Conservation (phyloP, 2,888 invertebrate genomes). For the Cataglyphis cursor region DNA sequence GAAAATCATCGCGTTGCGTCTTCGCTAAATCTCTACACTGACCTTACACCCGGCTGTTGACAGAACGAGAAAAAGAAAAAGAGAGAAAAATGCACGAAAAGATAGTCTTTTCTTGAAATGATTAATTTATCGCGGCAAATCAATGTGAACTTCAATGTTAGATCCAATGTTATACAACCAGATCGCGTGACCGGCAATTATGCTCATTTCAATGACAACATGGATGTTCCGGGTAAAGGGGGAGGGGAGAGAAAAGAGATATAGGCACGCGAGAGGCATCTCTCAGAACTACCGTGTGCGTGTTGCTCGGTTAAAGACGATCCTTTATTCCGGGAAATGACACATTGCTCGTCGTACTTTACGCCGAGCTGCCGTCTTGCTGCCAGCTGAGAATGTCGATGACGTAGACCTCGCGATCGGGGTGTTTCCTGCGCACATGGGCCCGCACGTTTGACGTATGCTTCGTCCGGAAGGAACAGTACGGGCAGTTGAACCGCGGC, state of each 20-base stretch:
- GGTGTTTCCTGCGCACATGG: constrained; percentile 69
- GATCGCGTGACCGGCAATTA: not conserved
- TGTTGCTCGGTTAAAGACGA: not conserved
- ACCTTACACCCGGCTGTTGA: not conserved
- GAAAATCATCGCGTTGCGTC: not conserved
- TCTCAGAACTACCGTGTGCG: constrained; percentile 12
- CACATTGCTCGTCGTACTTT: not conserved
- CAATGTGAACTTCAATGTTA: constrained; percentile 5
- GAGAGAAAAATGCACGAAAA: not conserved
- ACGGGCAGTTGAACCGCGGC: constrained; percentile 79
- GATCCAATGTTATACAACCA: not conserved
- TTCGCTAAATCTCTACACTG: constrained; percentile 25
- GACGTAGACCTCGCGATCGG: constrained; percentile 62
- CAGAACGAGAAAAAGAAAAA: not conserved
- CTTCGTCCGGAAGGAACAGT: constrained; percentile 74
- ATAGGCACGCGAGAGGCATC: not conserved
- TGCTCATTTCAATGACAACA: not conserved
- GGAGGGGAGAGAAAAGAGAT: not conserved
- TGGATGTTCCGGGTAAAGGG: not conserved
- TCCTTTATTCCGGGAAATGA: not conserved
- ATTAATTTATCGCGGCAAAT: not conserved
- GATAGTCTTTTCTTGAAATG: not conserved
- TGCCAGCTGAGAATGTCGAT: constrained; percentile 61
- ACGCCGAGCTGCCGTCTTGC: constrained; percentile 29
- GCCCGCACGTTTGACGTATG: constrained; percentile 73